Evolutionary conservation across 1,140 invertebrate genomes (phyloP).

Genomic region (Orius insidiosus): DNA sequence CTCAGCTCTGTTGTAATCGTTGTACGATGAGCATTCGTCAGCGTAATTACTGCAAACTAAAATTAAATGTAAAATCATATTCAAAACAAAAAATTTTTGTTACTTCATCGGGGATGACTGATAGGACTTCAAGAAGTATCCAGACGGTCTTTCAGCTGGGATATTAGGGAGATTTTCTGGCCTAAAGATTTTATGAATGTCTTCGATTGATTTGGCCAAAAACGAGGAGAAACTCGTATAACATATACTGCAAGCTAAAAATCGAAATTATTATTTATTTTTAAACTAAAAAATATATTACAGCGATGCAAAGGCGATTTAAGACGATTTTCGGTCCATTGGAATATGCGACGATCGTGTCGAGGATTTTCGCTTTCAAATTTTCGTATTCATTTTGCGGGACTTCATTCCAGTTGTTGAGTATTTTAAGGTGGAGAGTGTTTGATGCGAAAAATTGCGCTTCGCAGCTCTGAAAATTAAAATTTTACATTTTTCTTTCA

Average conservation of each 20-base stretch:
- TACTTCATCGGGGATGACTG: slow-evolving; percentile 66
- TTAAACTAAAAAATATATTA: slow-evolving; percentile 27
- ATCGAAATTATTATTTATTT: slow-evolving; percentile 15
- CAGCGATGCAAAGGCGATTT: slow-evolving; percentile 70
- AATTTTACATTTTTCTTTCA: too few species aligned
- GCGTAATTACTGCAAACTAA: slow-evolving; percentile 27
- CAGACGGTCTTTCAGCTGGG: slow-evolving; percentile 31
- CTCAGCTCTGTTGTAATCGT: slow-evolving; percentile 1
- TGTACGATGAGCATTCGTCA: slow-evolving; percentile 19
- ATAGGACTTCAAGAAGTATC: slow-evolving; percentile 51
- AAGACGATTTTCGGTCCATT: slow-evolving; percentile 66
- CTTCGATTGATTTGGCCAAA: slow-evolving; percentile 44
- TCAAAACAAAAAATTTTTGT: too few species aligned
- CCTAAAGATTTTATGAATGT: slow-evolving; percentile 45
- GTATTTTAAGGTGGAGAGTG: slow-evolving; percentile 70
- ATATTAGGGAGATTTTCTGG: slow-evolving; percentile 37
- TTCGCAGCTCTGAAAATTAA: slow-evolving; percentile 53
- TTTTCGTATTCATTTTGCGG: slow-evolving; percentile 54
- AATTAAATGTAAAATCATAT: too few species aligned
- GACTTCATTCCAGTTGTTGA: slow-evolving; percentile 70
- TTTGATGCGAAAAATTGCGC: slow-evolving; percentile 85
- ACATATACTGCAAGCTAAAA: slow-evolving; percentile 45
- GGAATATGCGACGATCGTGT: slow-evolving; percentile 53
- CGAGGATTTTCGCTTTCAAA: slow-evolving; percentile 55
- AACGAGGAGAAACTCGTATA: slow-evolving; percentile 39